Conservation (phyloP, 92 coral and sea anemone genomes). For the Palythoa grandis region DNA sequence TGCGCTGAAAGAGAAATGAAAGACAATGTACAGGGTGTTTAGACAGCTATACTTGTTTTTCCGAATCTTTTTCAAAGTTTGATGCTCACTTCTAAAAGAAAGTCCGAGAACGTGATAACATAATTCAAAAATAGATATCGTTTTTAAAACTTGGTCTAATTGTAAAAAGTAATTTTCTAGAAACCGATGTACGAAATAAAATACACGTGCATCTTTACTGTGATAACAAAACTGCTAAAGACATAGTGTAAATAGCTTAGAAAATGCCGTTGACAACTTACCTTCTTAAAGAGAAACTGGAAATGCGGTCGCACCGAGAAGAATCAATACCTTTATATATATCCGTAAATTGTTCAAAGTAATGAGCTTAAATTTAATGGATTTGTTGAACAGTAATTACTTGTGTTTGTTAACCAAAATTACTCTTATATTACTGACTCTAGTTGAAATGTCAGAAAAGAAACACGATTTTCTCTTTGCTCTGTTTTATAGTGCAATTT, state of each 20-base stretch:
- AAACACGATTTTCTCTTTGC: conserved; percentile 23
- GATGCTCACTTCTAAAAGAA: neutral
- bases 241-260: no score
- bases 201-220: neutral
- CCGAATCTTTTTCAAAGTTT: neutral
- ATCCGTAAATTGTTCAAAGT: conserved; percentile 15
- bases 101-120: neutral
- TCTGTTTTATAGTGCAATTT: neutral
- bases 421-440: conserved; percentile 10
- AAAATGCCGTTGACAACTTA: neutral
- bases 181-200: neutral
- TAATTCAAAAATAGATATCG: neutral
- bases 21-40: neutral
- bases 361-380: neutral
- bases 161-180: neutral
- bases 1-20: neutral
- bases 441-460: conserved; percentile 29
- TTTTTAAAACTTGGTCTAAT: neutral
- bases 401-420: conserved; percentile 1
- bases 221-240: neutral
- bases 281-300: neutral
- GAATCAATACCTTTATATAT: conserved; percentile 6
- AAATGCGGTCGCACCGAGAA: neutral
- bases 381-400: conserved; percentile 14
- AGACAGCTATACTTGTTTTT: neutral